Base-by-base conservation (phyloP, 2,797 vertebrate genomes). In the Poecilia picta region DNA sequence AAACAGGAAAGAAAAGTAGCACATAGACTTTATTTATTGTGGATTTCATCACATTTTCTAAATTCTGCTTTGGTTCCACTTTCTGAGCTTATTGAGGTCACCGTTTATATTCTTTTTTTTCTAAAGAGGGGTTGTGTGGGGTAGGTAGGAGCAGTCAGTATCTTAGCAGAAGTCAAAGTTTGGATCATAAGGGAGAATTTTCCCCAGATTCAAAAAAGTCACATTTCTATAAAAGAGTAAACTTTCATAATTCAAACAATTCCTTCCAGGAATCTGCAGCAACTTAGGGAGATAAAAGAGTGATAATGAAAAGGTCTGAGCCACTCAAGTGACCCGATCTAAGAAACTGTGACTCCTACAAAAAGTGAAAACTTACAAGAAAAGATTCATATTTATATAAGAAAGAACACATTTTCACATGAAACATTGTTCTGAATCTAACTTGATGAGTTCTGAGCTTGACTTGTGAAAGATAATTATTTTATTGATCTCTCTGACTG, bases 1-100 rank as follows among this genome's bases (percentile, higher is more conserved):
- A 12, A 76, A 47, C 33, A 18, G n/a, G 62, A 83, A 75, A 73
- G 8, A 73, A 62, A 36, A 46, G 18, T 53, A 13, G 41, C 45
- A 72, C 36, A 31, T 33, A 33, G 31, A 33, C 16, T 62, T 18
- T 8, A 20, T 33, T 62, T 8, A 20, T 36, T 64, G 13, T 64
- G 59, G 31, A 64, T 64, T 64, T 20, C 16, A 64, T 36, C 16
- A 36, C 7, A 18, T 8, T 33, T 64, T 36, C 36, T 2, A 18
- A 36, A 64, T 33, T 62, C 28, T 33, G 6, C 5, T 18, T 55
- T 36, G 25, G 5, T 71, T n/a, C n/a, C 68, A 28, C 13, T 28
- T 72, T 72, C n/a, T 28, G 6, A 71, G 66, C 13, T 45, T 28
- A 15, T 36, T 36, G 18, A 64, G 28, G 31, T 3, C 31, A 36